Base-by-base conservation (phyloP, 2,113 vertebrate genomes). In the Nerophis ophidion region DNA sequence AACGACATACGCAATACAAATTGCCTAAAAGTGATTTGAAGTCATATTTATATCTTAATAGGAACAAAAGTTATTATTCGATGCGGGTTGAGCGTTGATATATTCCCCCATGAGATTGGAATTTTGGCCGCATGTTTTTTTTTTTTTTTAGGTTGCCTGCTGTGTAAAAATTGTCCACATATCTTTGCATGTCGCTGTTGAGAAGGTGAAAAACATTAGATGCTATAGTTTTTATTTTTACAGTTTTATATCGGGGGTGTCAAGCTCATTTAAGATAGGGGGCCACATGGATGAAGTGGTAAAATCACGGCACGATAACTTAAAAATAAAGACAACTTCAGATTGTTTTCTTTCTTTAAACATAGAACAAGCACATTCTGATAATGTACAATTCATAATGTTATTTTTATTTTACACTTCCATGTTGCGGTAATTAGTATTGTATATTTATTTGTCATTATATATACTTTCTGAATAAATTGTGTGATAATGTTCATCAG, bases 31-130 rank as follows among this genome's bases (percentile, higher is more conserved):
- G 9, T 5, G 36, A 17, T 48, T 60, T 48, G 5, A 60, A 47
- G 57, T 14, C 5, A 58, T 12, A 60, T 48, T 50, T 50, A 17
- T 8, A 19, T 38, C 38, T 8, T 40, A 40, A 6, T 10, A 56
- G 40, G 40, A 55, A 33, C 58, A 47, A 1, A 72, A 67, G 59
- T 61, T 57, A 44, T 63, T 81, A 72, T 48, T 62, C 40, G n/a
- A 34, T 33, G 46, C 35, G 15, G 46, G 65, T 75, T 68, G 54
- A 71, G 63, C 60, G 68, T 51, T 79, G 77, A 80, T 80, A 74
- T 77, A 74, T 79, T 75, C 73, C 83, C 63, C 82, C 75, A 56
- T 82, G 66, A 87, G 84, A 86, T 61, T 56, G 83, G 80, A 85
- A 84, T 83, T 80, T 77, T 63, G 65, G 73, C 73, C 70, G 76